Conservation (phyloP, 2,888 invertebrate species). For the Tridacna gigas region DNA sequence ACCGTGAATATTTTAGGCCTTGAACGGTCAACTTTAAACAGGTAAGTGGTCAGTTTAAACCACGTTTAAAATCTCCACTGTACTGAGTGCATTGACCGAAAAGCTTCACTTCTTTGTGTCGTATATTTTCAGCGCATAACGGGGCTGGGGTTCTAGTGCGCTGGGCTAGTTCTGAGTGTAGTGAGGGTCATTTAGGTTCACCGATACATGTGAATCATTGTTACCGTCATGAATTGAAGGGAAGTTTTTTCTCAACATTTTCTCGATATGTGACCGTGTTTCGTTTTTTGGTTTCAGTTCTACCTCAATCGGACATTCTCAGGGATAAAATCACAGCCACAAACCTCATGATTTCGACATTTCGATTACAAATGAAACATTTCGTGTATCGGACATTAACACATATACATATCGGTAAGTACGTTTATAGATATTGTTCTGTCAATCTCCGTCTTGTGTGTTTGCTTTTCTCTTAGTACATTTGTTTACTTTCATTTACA, state of each 20-base stretch:
- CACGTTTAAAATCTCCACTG: not conserved
- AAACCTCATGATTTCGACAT: constrained; percentile 9
- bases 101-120: constrained; percentile 9
- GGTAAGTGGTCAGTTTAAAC: constrained; percentile 26
- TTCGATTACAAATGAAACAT: constrained; percentile 7
- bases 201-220: constrained; percentile 17
- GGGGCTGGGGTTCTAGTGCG: constrained; percentile 9
- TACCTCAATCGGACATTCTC: constrained; percentile 19
- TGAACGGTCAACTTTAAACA: constrained; percentile 24
- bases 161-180: constrained; percentile 5
- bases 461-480: not conserved
- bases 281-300: constrained; percentile 18
- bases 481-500: not conserved
- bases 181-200: constrained; percentile 26
- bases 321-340: constrained; percentile 8
- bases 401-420: constrained; percentile 28
- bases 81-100: constrained; percentile 3
- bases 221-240: not conserved
- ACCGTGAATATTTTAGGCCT: constrained; percentile 13
- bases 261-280: constrained; percentile 5
- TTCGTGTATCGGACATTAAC: constrained; percentile 17
- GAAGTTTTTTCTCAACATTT: not conserved
- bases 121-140: not conserved
- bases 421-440: too few relatives aligned
- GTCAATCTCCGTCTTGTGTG: not conserved